Conservation (phyloP, 2,797 vertebrate species). For the Zenarchopterus dispar region DNA sequence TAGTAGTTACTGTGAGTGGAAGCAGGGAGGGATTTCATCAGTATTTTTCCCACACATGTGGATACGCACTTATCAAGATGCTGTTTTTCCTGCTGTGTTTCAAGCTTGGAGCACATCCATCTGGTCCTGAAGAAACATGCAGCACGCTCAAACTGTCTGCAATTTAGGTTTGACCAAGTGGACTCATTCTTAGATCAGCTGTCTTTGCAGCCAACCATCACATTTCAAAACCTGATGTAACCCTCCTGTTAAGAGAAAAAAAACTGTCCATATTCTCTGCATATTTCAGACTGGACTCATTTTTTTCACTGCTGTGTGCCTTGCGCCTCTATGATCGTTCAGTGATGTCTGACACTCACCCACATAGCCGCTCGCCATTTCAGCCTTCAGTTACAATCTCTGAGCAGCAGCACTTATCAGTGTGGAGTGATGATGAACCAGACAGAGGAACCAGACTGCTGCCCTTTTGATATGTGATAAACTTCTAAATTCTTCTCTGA, state of each 20-base stretch:
- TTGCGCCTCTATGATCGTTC: slow-evolving; percentile 48
- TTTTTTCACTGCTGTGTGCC: slow-evolving; percentile 44
- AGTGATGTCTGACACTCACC: slow-evolving; percentile 49
- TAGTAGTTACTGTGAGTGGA: slow-evolving; percentile 43
- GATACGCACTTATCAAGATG: slow-evolving; percentile 4
- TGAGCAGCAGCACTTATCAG: slow-evolving; percentile 56
- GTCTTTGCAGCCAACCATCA: slow-evolving; percentile 41
- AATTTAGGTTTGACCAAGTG: slow-evolving; percentile 55
- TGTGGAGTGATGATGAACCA: slow-evolving; percentile 48
- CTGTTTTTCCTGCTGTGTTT: slow-evolving; percentile 29
- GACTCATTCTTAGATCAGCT: slow-evolving; percentile 46
- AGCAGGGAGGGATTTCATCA: slow-evolving; percentile 34
- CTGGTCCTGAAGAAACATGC: slow-evolving; percentile 23
- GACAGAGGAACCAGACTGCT: slow-evolving; percentile 55
- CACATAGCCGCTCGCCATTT: slow-evolving; percentile 46
- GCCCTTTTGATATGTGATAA: slow-evolving; percentile 64
- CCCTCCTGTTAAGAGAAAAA: slow-evolving; percentile 28
- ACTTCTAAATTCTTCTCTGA: slow-evolving; percentile 48
- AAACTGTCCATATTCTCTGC: slow-evolving; percentile 48
- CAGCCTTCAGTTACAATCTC: slow-evolving; percentile 36
- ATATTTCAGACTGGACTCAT: slow-evolving; percentile 36
- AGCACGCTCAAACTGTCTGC: slow-evolving; percentile 10
- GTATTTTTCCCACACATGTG: slow-evolving; percentile 25
- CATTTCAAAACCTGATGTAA: slow-evolving; percentile 42
- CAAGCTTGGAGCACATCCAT: slow-evolving; percentile 21